These are phyloP conservation scores for Hoplias malabaricus DNA, from an alignment of 2,113 vertebrate species.

Conservation along the genomic window DNA sequence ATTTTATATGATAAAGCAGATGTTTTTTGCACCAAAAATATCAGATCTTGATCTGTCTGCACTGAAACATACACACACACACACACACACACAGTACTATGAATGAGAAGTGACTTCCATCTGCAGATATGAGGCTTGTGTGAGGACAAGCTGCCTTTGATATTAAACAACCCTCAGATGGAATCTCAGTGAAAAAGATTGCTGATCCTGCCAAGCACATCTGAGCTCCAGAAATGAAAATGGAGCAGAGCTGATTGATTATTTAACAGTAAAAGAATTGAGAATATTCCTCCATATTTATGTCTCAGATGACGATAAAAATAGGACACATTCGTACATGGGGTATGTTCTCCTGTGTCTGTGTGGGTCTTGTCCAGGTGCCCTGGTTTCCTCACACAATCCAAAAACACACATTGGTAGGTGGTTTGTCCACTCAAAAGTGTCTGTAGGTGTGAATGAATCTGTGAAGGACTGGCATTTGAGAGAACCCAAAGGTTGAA, in stretches of 20 bases:
- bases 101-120: neutral
- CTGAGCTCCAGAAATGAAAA: neutral
- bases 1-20: neutral
- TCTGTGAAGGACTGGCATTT: too few relatives aligned
- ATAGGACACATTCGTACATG: neutral
- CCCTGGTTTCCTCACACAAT: too few relatives aligned
- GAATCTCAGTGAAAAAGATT: neutral
- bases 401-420: too few relatives aligned
- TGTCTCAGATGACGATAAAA: neutral
- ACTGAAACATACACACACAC: neutral
- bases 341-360: too few relatives aligned
- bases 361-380: too few relatives aligned
- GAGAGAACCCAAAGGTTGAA: too few relatives aligned
- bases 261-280: conserved; percentile 3
- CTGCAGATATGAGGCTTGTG: conserved; percentile 1
- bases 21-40: neutral
- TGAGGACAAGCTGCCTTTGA: conserved; percentile 5
- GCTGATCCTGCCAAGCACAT: neutral
- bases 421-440: too few relatives aligned
- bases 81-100: neutral
- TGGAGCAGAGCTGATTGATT: neutral
- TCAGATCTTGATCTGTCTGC: neutral
- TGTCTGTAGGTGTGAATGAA: too few relatives aligned
- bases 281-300: neutral
- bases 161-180: conserved; percentile 5